Base-by-base conservation (phyloP, 2,797 vertebrate genomes). In the Sebastes reedi region DNA sequence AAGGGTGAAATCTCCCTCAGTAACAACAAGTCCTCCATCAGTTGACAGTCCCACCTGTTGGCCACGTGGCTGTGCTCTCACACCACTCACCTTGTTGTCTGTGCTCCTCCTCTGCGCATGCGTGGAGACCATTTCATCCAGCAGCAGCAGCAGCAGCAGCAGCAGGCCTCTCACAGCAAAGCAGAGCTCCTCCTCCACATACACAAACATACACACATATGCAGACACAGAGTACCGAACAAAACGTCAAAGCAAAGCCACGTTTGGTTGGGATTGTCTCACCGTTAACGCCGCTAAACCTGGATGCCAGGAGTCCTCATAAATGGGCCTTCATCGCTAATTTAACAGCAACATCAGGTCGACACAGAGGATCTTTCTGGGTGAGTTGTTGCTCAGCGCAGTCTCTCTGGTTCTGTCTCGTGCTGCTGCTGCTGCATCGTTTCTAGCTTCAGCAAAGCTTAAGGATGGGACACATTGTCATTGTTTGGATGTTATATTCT, bases 91-190 rank as follows among this genome's bases (percentile, higher is more conserved):
- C 36, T 39, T 39, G 36, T 14, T 32, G 74, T 72, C 60, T 58
- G 5, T 13, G 39, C 30, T 1, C 1, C 6, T 12, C 9, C 22
- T 64, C 2, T 55, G 93, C 95, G 95, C 95, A 94, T 93, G 95
- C 95, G 94, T 67, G 90, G 95, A 94, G 92, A 90, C 94, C 94
- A 95, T 96, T 96, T 96, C 94, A 92, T 94, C 93, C 87, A 89
- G 67, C 85, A 87, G 87, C 81, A 90, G 94, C 79, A 92, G 87
- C 81, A 90, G 94, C 79, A 92, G 95, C 87, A 88, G 65, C 86
- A 88, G 86, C 79, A 92, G 95, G 93, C 94, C 95, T 90, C 67
- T 18, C 36, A 39, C 12, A 39, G 36, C 36, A 39, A 14, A 39
- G 36, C 54, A 67, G 82, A 86, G 66, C 80, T 77, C 16, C 29